Evolutionary conservation across 2,888 invertebrate species (phyloP), one percentile per base, ranked within the genome.

Genomic region (Chrysomela aeneicollis): DNA sequence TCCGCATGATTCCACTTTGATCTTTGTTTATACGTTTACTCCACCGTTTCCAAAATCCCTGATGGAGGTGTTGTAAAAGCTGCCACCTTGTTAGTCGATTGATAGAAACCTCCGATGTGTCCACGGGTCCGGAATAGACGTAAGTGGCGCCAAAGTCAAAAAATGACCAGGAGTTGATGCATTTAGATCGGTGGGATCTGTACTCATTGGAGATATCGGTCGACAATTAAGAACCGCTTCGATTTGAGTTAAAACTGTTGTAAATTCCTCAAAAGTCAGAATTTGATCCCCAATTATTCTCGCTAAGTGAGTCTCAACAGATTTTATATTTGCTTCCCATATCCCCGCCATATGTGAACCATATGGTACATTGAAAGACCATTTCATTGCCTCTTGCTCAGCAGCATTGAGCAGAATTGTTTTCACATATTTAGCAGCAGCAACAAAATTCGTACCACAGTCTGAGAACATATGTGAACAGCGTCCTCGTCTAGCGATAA

Each of bases 361-460:
- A 35, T 52, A 21, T 8, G 79, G 73, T 4, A 78, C 77, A 59
- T 71, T 77, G 59, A 78, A 81, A 51, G 72, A 62, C 77, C 78
- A 78, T 26, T 65, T 30, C 9, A 67, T 58, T 35, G 54, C 37
- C 32, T 65, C 65, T 2, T 15, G 4, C 15, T 51, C 18, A 0
- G 37, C 50, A n/a, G 53, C 63, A 8, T 26, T 9, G 59, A 49
- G 30, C 51, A 64, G 42, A 9, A 52, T 37, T 21, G 51, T 30
- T 32, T 32, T 12, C 9, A 59, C 21, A 18, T 51, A 32, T 1
- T 42, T 61, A 15, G 58, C 52, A 37, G 68, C 70, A 10, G 68
- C 68, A 30, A 67, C 54, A 19, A 68, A 68, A 53, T 70, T 70
- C 3, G 66, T 66, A n/a, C 59, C 69, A 21, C 57, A 49, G 30